Conservation (phyloP, 2,888 invertebrate species). For the Thera britannica region DNA sequence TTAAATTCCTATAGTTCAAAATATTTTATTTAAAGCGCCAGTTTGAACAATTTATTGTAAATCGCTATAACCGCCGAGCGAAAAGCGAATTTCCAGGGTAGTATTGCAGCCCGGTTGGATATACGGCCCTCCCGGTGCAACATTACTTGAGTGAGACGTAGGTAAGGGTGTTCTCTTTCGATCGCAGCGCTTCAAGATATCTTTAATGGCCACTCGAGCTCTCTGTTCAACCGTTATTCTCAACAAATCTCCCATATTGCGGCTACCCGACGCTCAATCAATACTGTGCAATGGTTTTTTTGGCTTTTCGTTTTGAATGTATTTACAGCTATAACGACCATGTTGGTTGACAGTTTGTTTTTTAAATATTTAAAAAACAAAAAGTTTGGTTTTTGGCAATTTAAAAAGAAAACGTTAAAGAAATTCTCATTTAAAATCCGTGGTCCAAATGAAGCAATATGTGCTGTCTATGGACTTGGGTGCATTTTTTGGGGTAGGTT, state of each 20-base stretch:
- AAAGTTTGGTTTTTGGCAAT: too few relatives aligned
- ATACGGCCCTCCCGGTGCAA: slow-evolving; percentile 51
- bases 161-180: slow-evolving; percentile 67
- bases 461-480: too few relatives aligned
- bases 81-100: slow-evolving; percentile 49
- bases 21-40: neutral
- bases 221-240: slow-evolving; percentile 77
- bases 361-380: too few relatives aligned
- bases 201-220: slow-evolving; percentile 82
- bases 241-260: slow-evolving; percentile 79
- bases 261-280: slow-evolving; percentile 70
- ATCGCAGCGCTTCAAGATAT: slow-evolving; percentile 72
- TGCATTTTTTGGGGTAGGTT: too few relatives aligned
- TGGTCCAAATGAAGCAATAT: too few relatives aligned
- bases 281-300: slow-evolving; percentile 59
- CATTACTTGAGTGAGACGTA: slow-evolving; percentile 65
- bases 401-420: too few relatives aligned
- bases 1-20: neutral
- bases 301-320: slow-evolving; percentile 59
- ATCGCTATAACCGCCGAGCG: slow-evolving; percentile 43
- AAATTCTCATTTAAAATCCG: too few relatives aligned
- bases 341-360: slow-evolving; percentile 9
- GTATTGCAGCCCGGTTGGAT: slow-evolving; percentile 57
- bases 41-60: slow-evolving; percentile 43
- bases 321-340: slow-evolving; percentile 41